Base-by-base conservation (phyloP, 2,888 invertebrate species). In the Iselma pallidipennis region DNA sequence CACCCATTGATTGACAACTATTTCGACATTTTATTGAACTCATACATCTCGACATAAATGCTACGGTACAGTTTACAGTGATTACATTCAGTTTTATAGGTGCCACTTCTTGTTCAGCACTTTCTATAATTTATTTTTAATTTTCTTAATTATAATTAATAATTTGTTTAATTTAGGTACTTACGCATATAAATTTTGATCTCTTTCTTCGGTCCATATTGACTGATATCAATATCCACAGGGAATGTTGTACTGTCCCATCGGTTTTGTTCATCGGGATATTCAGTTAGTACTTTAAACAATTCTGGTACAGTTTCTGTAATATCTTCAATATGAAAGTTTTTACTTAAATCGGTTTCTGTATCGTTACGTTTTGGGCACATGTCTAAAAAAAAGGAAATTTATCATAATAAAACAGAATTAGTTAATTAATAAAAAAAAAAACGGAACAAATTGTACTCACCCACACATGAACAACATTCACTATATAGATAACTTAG, bases 381-480 rank as follows among this genome's bases (percentile, higher is more conserved):
- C 83, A 96, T 88, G 76, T 95, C 96, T 96, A 82, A 16, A 80
- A 79, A 33, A 37, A 50, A 4, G 55, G 29, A 31, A 1, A 51
- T 28, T 16, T 25, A 16, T 14, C n/a, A 33, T 33, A 19, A 2
- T 49, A 29, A 4, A 55, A 55, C 26, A 12, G n/a, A n/a, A 49
- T 26, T 55, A 14, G 10, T 21, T 14, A 37, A 51, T 16, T 10
- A 48, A 14, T 14, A 7, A 48, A 16, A 14, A 16, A 48, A 14
- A 12, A 48, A 12, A 12, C 12, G 48, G 7, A 16, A 7, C 16
- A 12, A 48, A 4, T 51, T 4, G 4, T 57, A 84, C 94, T 89
- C 84, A 97, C 98, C 97, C 73, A 98, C 95, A 85, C 97, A 98
- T 57, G 96, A 95, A 79, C 98, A 98, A 82, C 98, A 98, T 81